phyloP scores from a whole-genome alignment of 1,140 invertebrate species.

The Euura lappo region DNA sequence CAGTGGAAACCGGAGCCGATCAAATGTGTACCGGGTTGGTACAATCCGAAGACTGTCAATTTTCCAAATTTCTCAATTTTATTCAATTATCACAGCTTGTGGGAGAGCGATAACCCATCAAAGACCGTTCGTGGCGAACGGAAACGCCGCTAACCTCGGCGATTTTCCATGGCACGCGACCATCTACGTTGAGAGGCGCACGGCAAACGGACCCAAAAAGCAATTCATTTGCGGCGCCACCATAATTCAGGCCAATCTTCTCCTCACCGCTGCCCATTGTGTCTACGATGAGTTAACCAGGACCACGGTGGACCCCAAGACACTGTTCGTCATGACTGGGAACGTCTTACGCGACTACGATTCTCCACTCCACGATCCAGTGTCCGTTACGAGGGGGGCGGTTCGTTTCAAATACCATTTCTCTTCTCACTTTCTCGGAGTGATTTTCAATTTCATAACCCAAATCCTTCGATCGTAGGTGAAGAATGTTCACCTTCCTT shows the following conservation, averaged over 20 bases:
- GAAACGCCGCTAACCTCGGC: constrained; percentile 34
- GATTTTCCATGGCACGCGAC: constrained; percentile 57
- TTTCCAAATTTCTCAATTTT: too few relatives aligned
- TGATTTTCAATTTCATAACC: not conserved
- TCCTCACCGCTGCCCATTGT: constrained; percentile 58
- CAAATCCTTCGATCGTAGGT: constrained; percentile 36
- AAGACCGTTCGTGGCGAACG: constrained; percentile 43
- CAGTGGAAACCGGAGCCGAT: constrained; percentile 52
- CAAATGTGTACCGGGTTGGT: constrained; percentile 49
- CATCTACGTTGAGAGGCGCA: constrained; percentile 36
- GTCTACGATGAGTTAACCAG: constrained; percentile 40
- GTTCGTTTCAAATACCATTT: constrained; percentile 20
- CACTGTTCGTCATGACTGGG: constrained; percentile 42
- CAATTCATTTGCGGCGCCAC: constrained; percentile 51
- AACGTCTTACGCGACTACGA: constrained; percentile 52
- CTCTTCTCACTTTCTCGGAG: not conserved
- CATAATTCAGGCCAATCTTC: constrained; percentile 45
- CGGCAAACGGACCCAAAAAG: constrained; percentile 26
- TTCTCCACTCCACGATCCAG: constrained; percentile 30
- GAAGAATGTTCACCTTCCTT: constrained; percentile 43
- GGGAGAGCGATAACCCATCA: not conserved
- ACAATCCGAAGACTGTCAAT: too few relatives aligned
- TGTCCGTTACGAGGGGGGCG: constrained; percentile 34
- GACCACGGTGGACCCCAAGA: constrained; percentile 24
- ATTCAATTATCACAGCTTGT: too few relatives aligned